Evolutionary conservation across 2,797 vertebrate species (phyloP), one percentile per base, ranked within the genome.

Genomic region (Botia kubotai): DNA sequence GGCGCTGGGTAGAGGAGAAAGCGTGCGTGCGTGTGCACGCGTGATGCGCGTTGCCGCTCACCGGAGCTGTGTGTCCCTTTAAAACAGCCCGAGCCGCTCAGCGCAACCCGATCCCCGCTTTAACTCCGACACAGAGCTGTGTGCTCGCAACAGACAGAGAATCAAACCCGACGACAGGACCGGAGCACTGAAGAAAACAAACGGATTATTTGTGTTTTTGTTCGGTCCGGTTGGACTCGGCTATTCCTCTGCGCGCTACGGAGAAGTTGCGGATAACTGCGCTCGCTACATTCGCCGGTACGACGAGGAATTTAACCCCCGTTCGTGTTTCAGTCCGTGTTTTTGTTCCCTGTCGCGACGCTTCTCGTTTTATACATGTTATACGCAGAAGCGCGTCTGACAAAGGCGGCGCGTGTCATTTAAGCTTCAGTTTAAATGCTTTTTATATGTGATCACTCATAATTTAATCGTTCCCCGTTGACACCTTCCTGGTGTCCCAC

Each of bases 51-150:
- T 29, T 29, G 29, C 60, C 72, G 77, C 53, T 7, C 70, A 75
- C 55, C 55, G 55, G 4, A 66, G 82, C 60, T 10, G 81, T 86
- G 86, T 88, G 92, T 90, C 92, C 90, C 91, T 93, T 94, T 93
- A 94, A 86, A 79, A 94, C 88, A 88, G 85, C 33, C 79, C 89
- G 90, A 70, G 79, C 76, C 73, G 67, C 86, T 85, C 79, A 85
- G 89, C 86, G 89, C 89, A 89, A 89, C 17, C 39, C 83, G 91
- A 93, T 89, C 91, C 83, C 65, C 67, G 84, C 75, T 82, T 58
- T 39, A 66, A 73, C 67, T 62, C 79, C 73, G 76, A 82, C 23
- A 72, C 71, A 71, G 19, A 21, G 72, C 57, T 26, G 69, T 57
- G 52, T 46, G 57, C 60, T 81, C 62, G 21, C 58, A 58, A 83